phyloP scores from a whole-genome alignment of 2,113 vertebrate genomes.

The Micromys minutus region DNA sequence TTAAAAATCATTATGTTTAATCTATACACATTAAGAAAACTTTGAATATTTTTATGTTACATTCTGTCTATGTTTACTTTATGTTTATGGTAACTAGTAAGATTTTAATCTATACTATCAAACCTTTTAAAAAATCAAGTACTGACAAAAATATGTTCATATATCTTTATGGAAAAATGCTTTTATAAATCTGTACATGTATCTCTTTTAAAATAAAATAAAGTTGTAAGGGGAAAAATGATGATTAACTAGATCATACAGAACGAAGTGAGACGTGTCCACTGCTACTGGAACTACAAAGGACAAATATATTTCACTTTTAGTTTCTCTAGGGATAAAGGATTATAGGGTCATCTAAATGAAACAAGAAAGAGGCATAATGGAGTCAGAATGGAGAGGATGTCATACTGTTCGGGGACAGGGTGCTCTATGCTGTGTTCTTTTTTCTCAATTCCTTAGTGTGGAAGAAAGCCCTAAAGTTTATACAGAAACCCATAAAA shows the following conservation, averaged over 20 bases:
- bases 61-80: no score
- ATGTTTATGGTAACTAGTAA: no score
- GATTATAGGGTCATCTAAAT: not conserved
- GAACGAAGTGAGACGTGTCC: not conserved
- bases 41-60: no score
- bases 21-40: no score
- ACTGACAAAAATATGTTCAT: no score
- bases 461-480: not conserved
- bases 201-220: no score
- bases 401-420: not conserved
- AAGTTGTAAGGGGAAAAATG: no score
- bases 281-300: not conserved
- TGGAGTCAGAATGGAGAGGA: not conserved
- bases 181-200: no score
- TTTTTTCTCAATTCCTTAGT: not conserved
- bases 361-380: not conserved
- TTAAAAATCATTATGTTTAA: no score
- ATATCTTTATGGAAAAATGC: no score
- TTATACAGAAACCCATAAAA: not conserved
- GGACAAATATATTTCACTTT: not conserved
- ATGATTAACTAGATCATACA: not conserved
- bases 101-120: no score
- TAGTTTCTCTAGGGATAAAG: not conserved
- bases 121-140: no score
- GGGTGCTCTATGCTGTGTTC: not conserved